Evolutionary conservation across 2,113 vertebrate genomes (phyloP), one percentile per base, ranked within the genome.

Genomic region (Gavialis gangeticus): DNA sequence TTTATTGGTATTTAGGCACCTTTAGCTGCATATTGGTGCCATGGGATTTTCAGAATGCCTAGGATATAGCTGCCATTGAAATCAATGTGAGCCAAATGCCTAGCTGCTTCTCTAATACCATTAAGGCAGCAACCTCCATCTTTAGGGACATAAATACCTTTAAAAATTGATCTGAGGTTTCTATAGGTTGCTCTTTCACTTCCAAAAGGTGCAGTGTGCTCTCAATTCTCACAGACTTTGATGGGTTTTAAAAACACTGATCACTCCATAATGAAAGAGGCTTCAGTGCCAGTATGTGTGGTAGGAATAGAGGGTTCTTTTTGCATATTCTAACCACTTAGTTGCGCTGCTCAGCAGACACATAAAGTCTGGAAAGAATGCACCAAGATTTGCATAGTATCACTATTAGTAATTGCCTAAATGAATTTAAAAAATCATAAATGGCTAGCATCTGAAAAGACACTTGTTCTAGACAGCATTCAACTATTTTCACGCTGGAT

Each of bases 231-330:
- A 6, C 5, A 59, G 4, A 5, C 54, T 81, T 94, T 94, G 67
- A 92, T 89, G 83, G 22, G 71, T 6, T 60, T 21, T 83, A 92
- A 95, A 95, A 95, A 30, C 67, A 37, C 4, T 71, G 67, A 46
- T 85, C 95, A 90, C 83, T 22, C 59, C 92, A 27, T 81, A 89
- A 83, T 1, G 1, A 66, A 18, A 81, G 67, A 55, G 2, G 27
- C 30, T 16, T 59, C 73, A 85, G 21, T 62, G 89, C 80, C 58
- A 94, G 66, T 92, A 82, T 77, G 46, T 0, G 0, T 21, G 19
- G 6, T 86, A 55, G 5, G 59, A 46, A 66, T 19, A 69, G 59
- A 84, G 12, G 60, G 46, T 6, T 46, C 46, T 46, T 46, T 46
- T 46, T 46, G 46, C 46, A 46, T 46, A 46, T 46, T 87, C 16